These are phyloP conservation scores for Rhagonycha fulva DNA, from an alignment of 2,888 invertebrate species.

Conservation along the genomic window DNA sequence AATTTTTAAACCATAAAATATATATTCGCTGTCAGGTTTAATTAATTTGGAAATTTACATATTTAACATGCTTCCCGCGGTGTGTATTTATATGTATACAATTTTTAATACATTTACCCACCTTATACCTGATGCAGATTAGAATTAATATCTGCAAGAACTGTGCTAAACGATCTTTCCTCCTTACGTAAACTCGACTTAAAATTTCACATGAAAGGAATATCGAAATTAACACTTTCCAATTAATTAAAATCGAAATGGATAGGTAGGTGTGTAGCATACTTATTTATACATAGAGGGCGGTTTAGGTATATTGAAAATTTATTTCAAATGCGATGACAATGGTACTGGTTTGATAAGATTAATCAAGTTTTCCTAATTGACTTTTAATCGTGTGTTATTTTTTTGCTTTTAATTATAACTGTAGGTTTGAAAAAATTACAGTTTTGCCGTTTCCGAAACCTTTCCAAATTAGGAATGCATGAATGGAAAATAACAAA, in stretches of 20 bases:
- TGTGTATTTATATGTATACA: neutral
- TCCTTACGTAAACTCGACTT: neutral
- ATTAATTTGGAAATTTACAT: slow-evolving; percentile 1
- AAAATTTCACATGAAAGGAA: neutral
- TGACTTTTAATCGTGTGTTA: neutral
- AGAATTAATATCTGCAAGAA: neutral
- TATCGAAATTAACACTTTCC: neutral
- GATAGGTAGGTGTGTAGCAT: neutral
- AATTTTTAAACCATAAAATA: slow-evolving; percentile 2
- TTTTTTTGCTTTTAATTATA: neutral
- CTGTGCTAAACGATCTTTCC: neutral
- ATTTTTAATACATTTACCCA: neutral
- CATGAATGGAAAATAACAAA: neutral
- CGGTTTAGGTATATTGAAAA: neutral
- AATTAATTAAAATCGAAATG: neutral
- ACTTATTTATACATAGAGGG: neutral
- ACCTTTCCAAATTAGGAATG: neutral
- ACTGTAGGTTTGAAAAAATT: neutral
- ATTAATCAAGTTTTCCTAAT: neutral
- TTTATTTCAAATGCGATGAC: neutral
- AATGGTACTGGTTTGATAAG: neutral
- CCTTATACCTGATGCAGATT: neutral
- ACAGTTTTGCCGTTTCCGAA: neutral
- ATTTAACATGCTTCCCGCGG: neutral
- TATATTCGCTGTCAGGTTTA: neutral